Base-by-base conservation (phyloP, 1,140 invertebrate genomes). In the Calosoma granatense region DNA sequence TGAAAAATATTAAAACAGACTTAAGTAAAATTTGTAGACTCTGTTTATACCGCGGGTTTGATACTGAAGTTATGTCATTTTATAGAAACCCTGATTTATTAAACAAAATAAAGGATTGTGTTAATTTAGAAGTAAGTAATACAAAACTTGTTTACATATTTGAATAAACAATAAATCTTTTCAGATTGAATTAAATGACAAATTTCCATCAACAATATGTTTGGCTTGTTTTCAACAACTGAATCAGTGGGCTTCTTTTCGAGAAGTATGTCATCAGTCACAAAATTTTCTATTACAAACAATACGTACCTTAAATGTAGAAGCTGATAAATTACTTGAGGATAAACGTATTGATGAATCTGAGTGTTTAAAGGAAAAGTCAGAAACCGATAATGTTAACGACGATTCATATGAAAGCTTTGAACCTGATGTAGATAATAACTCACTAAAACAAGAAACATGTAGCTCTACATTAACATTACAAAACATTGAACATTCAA, bases 31-130 rank as follows among this genome's bases (percentile, higher is more conserved):
- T 54, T 36, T 65, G 63, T 54, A 61, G 63, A 53, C 56, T 65
- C 59, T 65, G 63, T 55, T 57, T 65, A 53, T 30, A 23, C 41
- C 39, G 61, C 51, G 56, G 47, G 51, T 14, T 20, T 21, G 43
- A 59, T 14, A 55, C 54, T 19, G 56, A 56, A 53, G 53, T 58
- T 30, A 56, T 53, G 21, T 2, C 41, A 20, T 43, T 43, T 17
- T 20, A 54, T 12, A 56, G 62, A 20, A 55, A 61, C 6, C 9
- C 41, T 55, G 55, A 60, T 57, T 56, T 65, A 20, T 17, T 56
- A 14, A 56, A 54, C 20, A 64, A 61, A 62, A 64, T 65, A 47
- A 54, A 55, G 41, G 26, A 58, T 26, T 65, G 62, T 54, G 59
- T 64, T 21, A 54, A 59, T 12, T 58, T 65, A 51, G 53, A 59